Conservation (phyloP, 1,140 invertebrate genomes). For the Scaptodrosophila lebanonensis region DNA sequence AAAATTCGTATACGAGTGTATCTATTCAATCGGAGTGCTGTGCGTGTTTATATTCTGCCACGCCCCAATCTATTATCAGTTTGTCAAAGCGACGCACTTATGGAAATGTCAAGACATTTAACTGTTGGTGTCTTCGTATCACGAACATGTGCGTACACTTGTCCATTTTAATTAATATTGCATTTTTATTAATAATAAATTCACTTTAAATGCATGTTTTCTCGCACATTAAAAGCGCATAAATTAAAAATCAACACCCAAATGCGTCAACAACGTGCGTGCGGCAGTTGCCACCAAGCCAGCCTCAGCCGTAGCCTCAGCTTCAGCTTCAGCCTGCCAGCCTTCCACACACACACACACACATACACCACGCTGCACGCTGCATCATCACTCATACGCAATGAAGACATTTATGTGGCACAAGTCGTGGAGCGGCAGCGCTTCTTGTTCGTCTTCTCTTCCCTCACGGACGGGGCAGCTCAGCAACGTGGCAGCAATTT, state of each 20-base stretch:
- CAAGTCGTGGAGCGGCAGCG: conserved; percentile 62
- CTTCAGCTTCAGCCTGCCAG: background rate
- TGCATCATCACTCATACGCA: conserved; percentile 71
- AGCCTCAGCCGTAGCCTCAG: no score
- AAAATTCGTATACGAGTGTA: no score
- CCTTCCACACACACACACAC: background rate
- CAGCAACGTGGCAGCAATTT: no score
- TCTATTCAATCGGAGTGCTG: no score
- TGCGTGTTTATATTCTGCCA: no score
- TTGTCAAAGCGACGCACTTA: no score
- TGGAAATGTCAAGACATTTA: no score
- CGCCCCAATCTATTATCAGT: no score
- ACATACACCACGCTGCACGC: conserved; percentile 26
- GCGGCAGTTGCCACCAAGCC: no score
- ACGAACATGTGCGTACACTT: background rate
- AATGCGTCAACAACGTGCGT: conserved; percentile 44
- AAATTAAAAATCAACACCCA: conserved; percentile 74
- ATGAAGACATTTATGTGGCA: conserved; percentile 75
- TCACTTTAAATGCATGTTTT: conserved; percentile 71
- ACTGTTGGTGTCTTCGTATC: no score
- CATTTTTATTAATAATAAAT: conserved; percentile 73
- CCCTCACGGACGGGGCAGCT: no score
- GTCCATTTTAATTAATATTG: conserved; percentile 49
- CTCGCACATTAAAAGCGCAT: conserved; percentile 71
- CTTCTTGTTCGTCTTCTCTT: conserved; percentile 43